Conservation (phyloP, 2,797 vertebrate genomes). For the Ctenopoma kingsleyae region DNA sequence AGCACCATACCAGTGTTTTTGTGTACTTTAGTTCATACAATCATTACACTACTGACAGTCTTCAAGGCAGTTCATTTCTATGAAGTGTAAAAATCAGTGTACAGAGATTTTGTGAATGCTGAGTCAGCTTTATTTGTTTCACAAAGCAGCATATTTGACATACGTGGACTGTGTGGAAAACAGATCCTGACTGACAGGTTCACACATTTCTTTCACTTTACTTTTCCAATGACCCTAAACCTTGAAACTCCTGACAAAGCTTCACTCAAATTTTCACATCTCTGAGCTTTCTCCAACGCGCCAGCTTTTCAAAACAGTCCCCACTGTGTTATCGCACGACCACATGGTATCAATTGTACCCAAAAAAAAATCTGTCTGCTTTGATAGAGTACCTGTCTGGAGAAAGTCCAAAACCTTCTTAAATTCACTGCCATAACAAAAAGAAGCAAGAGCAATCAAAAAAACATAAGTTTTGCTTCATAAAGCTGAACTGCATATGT, state of each 20-base stretch:
- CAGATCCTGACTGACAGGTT: too few species aligned
- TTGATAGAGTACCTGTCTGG: too few species aligned
- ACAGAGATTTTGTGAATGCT: neutral
- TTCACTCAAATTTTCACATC: neutral
- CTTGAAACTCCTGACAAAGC: neutral
- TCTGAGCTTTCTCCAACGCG: slow-evolving; percentile 18
- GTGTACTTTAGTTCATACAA: slow-evolving; percentile 18
- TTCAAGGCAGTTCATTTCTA: neutral
- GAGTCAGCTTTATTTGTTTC: too few species aligned
- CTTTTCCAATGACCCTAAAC: neutral
- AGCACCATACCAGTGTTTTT: slow-evolving; percentile 19
- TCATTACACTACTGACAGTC: slow-evolving; percentile 2
- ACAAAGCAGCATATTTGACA: too few species aligned
- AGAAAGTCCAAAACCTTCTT: slow-evolving; percentile 6
- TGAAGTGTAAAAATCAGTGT: neutral
- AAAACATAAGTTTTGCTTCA: neutral
- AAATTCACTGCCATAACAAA: neutral
- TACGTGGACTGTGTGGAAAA: too few species aligned
- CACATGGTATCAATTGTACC: slow-evolving; percentile 6
- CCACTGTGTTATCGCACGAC: slow-evolving; percentile 3
- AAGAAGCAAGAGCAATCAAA: neutral
- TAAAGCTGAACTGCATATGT: too few species aligned
- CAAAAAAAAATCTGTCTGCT: slow-evolving; percentile 8
- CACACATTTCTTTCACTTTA: neutral
- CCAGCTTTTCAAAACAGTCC: neutral